A percentile compares a stretch with the other conserved stretches of the same genome.
phyloP scores from a whole-genome alignment of 30 jellyfish, hydroid and myxozoan genomes.

The Chrysaora quinquecirrha region DNA sequence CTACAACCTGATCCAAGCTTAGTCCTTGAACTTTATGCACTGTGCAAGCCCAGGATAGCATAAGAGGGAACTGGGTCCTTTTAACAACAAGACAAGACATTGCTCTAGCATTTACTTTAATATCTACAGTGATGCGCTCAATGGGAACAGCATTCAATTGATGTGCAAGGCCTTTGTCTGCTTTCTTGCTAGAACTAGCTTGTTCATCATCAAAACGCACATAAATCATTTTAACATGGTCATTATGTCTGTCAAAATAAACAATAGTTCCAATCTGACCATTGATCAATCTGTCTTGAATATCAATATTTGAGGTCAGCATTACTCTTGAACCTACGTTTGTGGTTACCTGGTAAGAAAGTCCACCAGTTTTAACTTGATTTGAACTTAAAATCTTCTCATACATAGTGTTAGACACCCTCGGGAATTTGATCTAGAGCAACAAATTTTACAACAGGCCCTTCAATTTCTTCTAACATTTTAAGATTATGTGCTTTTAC shows the following conservation, averaged over 20 bases:
- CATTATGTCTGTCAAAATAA: neutral
- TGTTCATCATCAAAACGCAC: conserved; percentile 23
- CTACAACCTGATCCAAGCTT: too few species aligned
- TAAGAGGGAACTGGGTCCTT: too few species aligned
- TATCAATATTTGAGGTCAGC: conserved; percentile 35
- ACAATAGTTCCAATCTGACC: conserved; percentile 45
- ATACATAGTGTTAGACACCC: too few species aligned
- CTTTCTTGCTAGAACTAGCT: conserved; percentile 3
- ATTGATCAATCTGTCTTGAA: conserved; percentile 47
- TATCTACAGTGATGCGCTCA: too few species aligned
- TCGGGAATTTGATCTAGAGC: conserved; percentile 8
- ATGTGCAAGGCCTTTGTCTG: neutral
- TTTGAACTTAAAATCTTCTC: neutral
- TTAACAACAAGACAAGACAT: too few species aligned
- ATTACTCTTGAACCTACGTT: neutral
- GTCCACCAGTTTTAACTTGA: neutral
- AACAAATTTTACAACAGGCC: neutral
- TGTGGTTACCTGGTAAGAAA: neutral
- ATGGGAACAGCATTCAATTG: conserved; percentile 7
- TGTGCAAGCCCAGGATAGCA: too few species aligned
- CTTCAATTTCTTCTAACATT: neutral
- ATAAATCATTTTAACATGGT: conserved; percentile 13
- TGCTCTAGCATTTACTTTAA: too few species aligned
- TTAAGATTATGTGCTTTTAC: neutral
- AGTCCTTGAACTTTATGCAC: too few species aligned